Percentiles rank a stretch among this genome's conserved stretches.
phyloP scores from a whole-genome alignment of 1,140 invertebrate species.

The Sitobion miscanthi region DNA sequence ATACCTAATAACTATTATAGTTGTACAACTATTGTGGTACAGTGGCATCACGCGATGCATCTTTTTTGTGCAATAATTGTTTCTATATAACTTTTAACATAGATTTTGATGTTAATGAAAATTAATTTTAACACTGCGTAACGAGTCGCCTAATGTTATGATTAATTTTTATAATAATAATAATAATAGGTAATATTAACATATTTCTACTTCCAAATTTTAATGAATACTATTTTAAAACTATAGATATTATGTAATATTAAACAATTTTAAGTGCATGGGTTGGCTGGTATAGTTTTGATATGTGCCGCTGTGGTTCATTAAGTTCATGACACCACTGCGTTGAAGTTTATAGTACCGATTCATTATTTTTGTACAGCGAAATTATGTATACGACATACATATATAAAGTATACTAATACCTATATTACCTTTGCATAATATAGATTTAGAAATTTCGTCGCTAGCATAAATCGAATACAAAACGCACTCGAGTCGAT shows the following conservation, averaged over 20 bases:
- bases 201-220: not conserved
- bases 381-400: not conserved
- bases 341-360: not conserved
- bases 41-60: not conserved
- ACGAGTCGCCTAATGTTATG: not conserved
- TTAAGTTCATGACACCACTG: not conserved
- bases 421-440: no score
- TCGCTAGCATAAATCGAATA: no score
- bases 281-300: not conserved
- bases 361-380: not conserved
- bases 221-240: not conserved
- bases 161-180: not conserved
- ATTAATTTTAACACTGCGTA: not conserved
- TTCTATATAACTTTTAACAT: not conserved
- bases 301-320: not conserved
- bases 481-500: no score
- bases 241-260: not conserved
- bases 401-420: not conserved
- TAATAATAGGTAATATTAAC: not conserved
- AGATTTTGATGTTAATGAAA: no score
- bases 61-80: not conserved
- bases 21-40: not conserved
- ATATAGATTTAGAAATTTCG: no score
- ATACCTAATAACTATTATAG: no score
- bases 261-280: not conserved